phyloP scores from a whole-genome alignment of 2,113 vertebrate species.

The Hippocampus guttulatus region DNA sequence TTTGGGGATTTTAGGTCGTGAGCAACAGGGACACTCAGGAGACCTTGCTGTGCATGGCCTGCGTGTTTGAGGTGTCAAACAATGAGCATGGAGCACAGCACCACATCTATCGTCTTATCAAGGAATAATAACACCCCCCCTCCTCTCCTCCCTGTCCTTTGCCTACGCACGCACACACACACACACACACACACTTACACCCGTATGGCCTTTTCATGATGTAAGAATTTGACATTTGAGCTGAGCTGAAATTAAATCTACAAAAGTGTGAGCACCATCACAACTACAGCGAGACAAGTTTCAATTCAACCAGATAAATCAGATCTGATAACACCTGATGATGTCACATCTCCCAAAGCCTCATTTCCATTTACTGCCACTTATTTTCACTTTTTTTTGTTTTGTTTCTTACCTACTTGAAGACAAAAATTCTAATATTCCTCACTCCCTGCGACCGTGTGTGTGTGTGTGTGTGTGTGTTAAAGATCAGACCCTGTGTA shows the following conservation, averaged over 20 bases:
- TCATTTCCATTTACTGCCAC: background rate
- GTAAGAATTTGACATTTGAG: constrained; percentile 24
- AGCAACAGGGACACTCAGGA: constrained; percentile 98
- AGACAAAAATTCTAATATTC: constrained; percentile 9
- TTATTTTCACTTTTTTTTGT: background rate
- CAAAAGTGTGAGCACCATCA: constrained; percentile 31
- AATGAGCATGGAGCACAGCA: constrained; percentile 97
- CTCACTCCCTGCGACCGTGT: background rate
- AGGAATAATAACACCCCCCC: constrained; percentile 78
- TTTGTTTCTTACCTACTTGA: constrained; percentile 26
- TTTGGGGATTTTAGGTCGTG: constrained; percentile 79
- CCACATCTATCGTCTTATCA: constrained; percentile 97
- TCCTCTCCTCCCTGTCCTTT: background rate
- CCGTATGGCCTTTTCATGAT: constrained; percentile 45
- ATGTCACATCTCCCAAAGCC: constrained; percentile 10
- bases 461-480: constrained; percentile 23
- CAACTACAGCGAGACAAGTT: constrained; percentile 7
- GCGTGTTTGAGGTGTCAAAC: constrained; percentile 98
- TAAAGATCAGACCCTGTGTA: constrained; percentile 65
- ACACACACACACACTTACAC: constrained; percentile 14
- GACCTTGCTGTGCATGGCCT: constrained; percentile 97
- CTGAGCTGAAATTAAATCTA: constrained; percentile 16
- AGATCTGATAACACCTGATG: background rate
- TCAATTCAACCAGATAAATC: constrained; percentile 7
- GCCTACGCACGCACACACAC: background rate